These are phyloP conservation scores for Mareca penelope DNA, from an alignment of 2,797 vertebrate species.

Conservation along the genomic window DNA sequence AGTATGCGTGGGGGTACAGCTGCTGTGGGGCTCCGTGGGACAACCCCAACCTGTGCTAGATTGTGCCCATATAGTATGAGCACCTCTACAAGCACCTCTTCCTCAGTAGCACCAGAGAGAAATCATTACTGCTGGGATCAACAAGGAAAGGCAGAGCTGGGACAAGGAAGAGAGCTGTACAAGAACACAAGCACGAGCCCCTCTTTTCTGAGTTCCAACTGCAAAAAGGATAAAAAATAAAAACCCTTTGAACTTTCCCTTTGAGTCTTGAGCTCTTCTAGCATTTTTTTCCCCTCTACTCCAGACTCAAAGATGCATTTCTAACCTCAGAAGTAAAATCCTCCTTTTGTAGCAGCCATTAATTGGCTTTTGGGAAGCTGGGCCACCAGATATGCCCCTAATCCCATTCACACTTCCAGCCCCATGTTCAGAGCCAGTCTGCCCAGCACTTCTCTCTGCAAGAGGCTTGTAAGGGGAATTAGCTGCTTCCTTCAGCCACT, in stretches of 20 bases:
- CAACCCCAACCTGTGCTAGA: neutral
- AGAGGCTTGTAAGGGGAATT: constrained; percentile 11
- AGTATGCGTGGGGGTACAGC: fast-evolving
- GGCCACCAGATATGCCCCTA: constrained; percentile 27
- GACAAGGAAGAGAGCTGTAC: neutral
- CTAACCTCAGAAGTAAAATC: constrained; percentile 39
- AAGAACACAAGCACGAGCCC: neutral
- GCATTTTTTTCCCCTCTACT: neutral
- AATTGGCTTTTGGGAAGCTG: constrained; percentile 24
- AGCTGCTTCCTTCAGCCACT: neutral
- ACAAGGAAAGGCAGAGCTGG: constrained; percentile 8
- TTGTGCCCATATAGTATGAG: fast-evolving
- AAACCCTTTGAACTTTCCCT: constrained; percentile 17
- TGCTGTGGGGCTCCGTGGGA: neutral
- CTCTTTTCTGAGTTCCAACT: constrained; percentile 1
- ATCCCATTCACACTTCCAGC: constrained; percentile 16
- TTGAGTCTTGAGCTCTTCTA: neutral
- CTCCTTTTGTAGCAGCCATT: constrained; percentile 18
- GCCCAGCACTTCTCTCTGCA: neutral
- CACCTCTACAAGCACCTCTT: neutral
- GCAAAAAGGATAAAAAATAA: neutral
- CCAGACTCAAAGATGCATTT: constrained; percentile 5
- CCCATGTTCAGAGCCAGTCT: neutral
- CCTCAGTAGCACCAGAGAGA: neutral
- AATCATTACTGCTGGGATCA: neutral